Percentiles rank a stretch among this genome's conserved stretches.
Evolutionary conservation across 2,797 vertebrate species (phyloP).

Genomic region (Hypotaenidia okinawae): DNA sequence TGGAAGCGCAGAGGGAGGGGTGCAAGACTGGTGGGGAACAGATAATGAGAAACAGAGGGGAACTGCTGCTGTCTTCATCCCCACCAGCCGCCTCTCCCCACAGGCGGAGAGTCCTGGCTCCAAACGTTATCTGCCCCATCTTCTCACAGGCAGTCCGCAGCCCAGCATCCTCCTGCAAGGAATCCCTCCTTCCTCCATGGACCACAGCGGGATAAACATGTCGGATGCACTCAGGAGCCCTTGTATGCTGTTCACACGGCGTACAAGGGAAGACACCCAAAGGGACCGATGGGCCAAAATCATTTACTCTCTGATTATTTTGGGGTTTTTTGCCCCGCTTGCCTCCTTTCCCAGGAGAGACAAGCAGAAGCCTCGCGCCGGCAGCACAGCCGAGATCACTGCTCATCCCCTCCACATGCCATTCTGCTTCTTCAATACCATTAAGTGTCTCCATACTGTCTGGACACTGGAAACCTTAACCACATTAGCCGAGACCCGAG

Average conservation of each 20-base stretch:
- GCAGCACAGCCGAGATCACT: not conserved
- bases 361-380: not conserved
- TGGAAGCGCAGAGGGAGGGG: not conserved
- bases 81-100: not conserved
- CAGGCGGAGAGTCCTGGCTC: not conserved
- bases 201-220: accelerated
- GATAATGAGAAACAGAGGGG: not conserved
- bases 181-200: not conserved
- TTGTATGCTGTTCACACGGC: not conserved
- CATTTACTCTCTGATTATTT: not conserved
- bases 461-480: constrained; percentile 63
- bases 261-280: accelerated
- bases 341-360: not conserved
- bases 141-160: accelerated
- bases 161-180: not conserved
- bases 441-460: constrained; percentile 71
- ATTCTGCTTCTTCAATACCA: constrained; percentile 61
- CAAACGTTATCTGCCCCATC: not conserved
- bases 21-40: not conserved
- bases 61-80: not conserved
- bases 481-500: constrained; percentile 47
- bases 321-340: too few species aligned
- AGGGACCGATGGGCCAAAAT: not conserved
- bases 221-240: not conserved
- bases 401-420: not conserved